A percentile compares a stretch with the other conserved stretches of the same genome.
These are phyloP conservation scores for Drosophila hydei DNA, from an alignment of 1,140 invertebrate genomes.

Conservation along the genomic window DNA sequence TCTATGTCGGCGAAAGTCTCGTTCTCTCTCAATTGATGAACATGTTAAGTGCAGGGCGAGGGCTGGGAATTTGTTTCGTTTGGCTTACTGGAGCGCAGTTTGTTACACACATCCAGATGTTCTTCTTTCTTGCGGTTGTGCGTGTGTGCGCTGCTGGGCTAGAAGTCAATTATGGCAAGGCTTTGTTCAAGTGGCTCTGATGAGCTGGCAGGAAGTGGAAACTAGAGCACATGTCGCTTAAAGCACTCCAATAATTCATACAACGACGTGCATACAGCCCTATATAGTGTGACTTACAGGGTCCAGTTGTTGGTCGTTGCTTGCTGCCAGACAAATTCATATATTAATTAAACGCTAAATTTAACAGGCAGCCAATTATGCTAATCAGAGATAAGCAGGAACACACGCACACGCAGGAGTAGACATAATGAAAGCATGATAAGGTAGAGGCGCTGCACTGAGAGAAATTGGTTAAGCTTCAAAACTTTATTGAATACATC, in stretches of 20 bases:
- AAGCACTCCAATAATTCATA: conserved; percentile 32
- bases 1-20: conserved; percentile 61
- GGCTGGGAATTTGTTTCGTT: conserved; percentile 47
- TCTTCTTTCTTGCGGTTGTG: conserved; percentile 29
- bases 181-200: conserved; percentile 71
- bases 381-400: conserved; percentile 62
- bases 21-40: conserved; percentile 69
- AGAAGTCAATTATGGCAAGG: conserved; percentile 74
- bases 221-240: conserved; percentile 60
- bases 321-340: conserved; percentile 42
- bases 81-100: conserved; percentile 58
- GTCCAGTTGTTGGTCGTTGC: conserved; percentile 34
- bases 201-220: conserved; percentile 49
- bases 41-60: conserved; percentile 74
- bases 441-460: conserved; percentile 11
- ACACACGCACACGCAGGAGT: conserved; percentile 11
- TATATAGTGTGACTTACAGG: conserved; percentile 2
- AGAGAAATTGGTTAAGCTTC: conserved; percentile 1
- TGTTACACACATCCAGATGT: conserved; percentile 25
- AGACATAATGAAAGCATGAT: background rate
- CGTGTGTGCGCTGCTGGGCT: conserved; percentile 41
- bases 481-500: too few relatives aligned
- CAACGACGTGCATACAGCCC: conserved; percentile 5
- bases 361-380: conserved; percentile 80
- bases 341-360: conserved; percentile 81